Evolutionary conservation across 1,140 invertebrate species (phyloP).

Genomic region (Vanessa atalanta): DNA sequence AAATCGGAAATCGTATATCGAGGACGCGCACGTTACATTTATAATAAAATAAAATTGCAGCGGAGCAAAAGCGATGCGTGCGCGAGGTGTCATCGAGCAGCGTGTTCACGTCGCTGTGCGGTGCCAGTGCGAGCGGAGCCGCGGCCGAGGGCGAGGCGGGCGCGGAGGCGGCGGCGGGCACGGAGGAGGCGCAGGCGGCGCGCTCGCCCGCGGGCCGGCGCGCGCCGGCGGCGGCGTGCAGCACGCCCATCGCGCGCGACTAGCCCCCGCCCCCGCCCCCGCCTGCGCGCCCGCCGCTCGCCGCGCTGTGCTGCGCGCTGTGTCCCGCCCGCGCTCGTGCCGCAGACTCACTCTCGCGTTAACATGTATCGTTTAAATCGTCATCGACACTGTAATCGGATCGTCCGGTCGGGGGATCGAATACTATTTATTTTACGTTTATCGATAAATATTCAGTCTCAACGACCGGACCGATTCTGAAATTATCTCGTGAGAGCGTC

Average conservation of each 20-base stretch:
- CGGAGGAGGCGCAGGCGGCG: constrained; percentile 42
- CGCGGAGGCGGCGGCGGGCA: constrained; percentile 40
- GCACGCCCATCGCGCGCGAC: constrained; percentile 63
- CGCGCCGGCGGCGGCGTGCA: constrained; percentile 56
- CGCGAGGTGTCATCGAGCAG: constrained; percentile 66
- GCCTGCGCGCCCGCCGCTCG: neutral
- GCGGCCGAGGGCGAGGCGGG: constrained; percentile 51
- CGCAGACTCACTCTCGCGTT: neutral
- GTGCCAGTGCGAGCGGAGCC: constrained; percentile 47
- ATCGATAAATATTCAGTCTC: neutral
- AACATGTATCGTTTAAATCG: neutral
- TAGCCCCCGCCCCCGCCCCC: constrained; percentile 46
- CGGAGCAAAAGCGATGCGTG: constrained; percentile 69
- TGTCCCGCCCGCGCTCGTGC: constrained; percentile 1
- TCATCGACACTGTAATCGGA: neutral
- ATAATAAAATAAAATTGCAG: constrained; percentile 47
- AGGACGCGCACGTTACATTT: neutral
- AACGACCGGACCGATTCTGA: neutral
- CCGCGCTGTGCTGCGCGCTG: constrained; percentile 14
- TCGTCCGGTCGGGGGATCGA: neutral
- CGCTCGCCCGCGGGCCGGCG: constrained; percentile 58
- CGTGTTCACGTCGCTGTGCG: constrained; percentile 62
- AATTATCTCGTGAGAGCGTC: neutral
- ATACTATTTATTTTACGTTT: neutral
- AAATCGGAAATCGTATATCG: neutral